A percentile compares a stretch with the other conserved stretches of the same genome.
Conservation (phyloP, 2,797 vertebrate species). For the Rhyacichthys aspro region DNA sequence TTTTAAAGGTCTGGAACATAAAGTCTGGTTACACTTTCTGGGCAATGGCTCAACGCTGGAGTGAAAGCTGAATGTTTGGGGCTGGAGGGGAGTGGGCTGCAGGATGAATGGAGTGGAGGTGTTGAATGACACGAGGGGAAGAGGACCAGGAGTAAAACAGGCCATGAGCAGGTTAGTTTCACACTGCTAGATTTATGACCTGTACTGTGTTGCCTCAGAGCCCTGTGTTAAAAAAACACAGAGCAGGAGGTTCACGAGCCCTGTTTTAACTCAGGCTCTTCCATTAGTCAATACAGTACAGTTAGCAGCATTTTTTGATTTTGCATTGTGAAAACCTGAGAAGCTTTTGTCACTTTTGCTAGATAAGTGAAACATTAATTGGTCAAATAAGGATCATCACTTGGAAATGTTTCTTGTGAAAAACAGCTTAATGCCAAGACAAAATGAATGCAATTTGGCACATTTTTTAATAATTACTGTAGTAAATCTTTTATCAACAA, state of each 20-base stretch:
- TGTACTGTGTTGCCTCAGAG: conserved; percentile 58
- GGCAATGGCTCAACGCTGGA: conserved; percentile 58
- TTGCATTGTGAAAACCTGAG: no score
- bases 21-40: conserved; percentile 65
- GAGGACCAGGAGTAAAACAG: conserved; percentile 72
- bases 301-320: no score
- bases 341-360: no score
- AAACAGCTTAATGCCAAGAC: no score
- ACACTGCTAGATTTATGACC: conserved; percentile 72
- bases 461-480: no score
- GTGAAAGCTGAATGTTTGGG: conserved; percentile 52
- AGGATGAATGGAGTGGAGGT: conserved; percentile 70
- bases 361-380: no score
- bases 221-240: conserved; percentile 25
- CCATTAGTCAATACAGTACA: no score
- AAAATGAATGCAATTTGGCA: no score
- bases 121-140: conserved; percentile 68
- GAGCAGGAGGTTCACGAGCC: neutral
- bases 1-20: conserved; percentile 31
- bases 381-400: no score
- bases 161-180: conserved; percentile 75
- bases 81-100: conserved; percentile 40
- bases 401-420: no score
- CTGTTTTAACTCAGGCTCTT: neutral
- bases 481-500: no score